Base-by-base conservation (phyloP, 2,113 vertebrate species). In the Cardinalis cardinalis region DNA sequence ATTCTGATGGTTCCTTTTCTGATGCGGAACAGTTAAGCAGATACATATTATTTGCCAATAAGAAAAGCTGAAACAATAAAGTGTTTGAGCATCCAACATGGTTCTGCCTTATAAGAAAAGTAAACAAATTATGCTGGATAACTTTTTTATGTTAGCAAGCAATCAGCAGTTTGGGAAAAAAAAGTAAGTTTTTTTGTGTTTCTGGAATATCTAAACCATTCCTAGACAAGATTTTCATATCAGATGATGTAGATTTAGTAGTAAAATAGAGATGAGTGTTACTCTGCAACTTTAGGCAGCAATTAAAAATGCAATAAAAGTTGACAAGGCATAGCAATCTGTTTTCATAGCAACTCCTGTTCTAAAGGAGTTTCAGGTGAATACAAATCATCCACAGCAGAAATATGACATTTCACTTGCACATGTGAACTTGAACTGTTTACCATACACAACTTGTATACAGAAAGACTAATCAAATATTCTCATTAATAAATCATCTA, bases 271-370 rank as follows among this genome's bases (percentile, higher is more conserved):
- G 28, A 63, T 1, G 2, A 55, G 8, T 66, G 23, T 58, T 77
- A 51, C 40, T 91, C 19, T 71, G 18, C 58, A 84, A 73, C 21
- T 92, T 80, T 28, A 83, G 15, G 29, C 32, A 78, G 36, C 24
- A 87, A 78, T 87, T 87, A 92, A 84, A 92, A 78, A 78, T 25
- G 18, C n/a, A 89, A 71, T 78, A 77, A 60, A 75, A 23, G 14
- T 69, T 6, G 5, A 84, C 43, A 84, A 81, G n/a, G 24, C 49
- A 41, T 14, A 79, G 16, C 34, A 85, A 66, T 79, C n/a, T 83
- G 26, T 46, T 94, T 83, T 89, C 51, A 38, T 19, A 58, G 14
- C 41, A 88, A 66, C 6, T 86, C 34, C 26, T 71, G 14, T 78
- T 79, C 26, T 77, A 77, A 91, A 83, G n/a, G 7, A 74, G 4